Evolutionary conservation across 64 coral and sea anemone genomes (phyloP), one percentile per base, ranked within the genome.

Genomic region (Stichodactyla helianthus): DNA sequence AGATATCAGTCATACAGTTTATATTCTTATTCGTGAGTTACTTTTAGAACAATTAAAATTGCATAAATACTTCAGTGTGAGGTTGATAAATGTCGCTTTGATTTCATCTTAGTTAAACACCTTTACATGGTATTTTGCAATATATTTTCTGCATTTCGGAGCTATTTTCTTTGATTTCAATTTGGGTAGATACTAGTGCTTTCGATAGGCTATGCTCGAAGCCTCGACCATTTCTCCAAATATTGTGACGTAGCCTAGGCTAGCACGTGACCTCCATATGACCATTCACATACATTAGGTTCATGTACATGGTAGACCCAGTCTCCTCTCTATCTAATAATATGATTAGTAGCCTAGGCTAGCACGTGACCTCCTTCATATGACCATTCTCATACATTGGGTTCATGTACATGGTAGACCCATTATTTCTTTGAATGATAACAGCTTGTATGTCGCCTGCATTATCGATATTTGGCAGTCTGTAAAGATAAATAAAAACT

Each of bases 371-470:
- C 11, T 81, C 78, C 6, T 53, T 81, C 16, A 81, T 81, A 52
- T 81, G 78, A 58, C 83, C 83, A 84, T 84, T 84, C 55, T 84
- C 83, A 31, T 84, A 84, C 83, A 84, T 84, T 28, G 83, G 83
- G 14, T 84, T 84, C 83, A 84, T 84, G 55, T 84, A 84, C 83
- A 84, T 84, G 13, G 83, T 60, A 17, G 83, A 84, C 4, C 55
- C 83, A 17, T 84, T 84, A 25, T 84, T 84, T 82, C 79, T 53
- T 57, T 82, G 79, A 18, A 82, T 82, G 20, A 82, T 82, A 1
- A 82, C 79, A n/a, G 79, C 50, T 82, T 82, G 79, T n/a, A 82
- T 82, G 20, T 82, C 79, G 51, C 10, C 22, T 22, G 18, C 18
- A 27, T 22, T 14, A 54, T 82, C 79, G 79, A 82, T 82, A 13